phyloP scores from a whole-genome alignment of 1,140 invertebrate genomes.

The Acarapis woodi region DNA sequence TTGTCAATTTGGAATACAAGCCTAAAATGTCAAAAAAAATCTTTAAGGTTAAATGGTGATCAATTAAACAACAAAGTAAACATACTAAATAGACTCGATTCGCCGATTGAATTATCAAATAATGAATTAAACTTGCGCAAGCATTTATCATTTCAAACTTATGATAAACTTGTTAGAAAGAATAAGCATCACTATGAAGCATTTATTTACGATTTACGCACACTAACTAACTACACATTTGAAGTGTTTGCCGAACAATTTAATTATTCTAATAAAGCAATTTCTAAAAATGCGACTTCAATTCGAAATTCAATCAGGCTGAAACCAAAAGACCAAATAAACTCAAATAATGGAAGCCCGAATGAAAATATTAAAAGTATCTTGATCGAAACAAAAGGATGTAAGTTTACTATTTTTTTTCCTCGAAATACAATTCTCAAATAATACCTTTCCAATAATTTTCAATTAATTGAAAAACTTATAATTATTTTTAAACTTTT shows the following conservation, averaged over 20 bases:
- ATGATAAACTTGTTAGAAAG: constrained; percentile 1
- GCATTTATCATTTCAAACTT: too few species aligned
- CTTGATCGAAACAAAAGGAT: constrained; percentile 41
- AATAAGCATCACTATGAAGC: constrained; percentile 7
- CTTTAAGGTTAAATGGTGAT: too few species aligned
- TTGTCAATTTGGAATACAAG: constrained; percentile 8
- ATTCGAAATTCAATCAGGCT: too few species aligned
- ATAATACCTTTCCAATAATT: too few species aligned
- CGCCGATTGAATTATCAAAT: neutral
- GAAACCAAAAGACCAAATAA: constrained; percentile 2
- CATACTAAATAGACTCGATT: too few species aligned
- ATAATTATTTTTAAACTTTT: constrained; percentile 5
- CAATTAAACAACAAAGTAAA: neutral
- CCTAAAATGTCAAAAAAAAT: constrained; percentile 8
- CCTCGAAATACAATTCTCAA: too few species aligned
- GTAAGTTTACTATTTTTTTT: constrained; percentile 24
- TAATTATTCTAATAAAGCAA: too few species aligned
- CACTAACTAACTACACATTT: constrained; percentile 46
- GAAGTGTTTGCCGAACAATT: constrained; percentile 24
- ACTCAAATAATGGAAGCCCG: neutral
- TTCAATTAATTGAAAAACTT: too few species aligned
- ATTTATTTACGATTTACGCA: constrained; percentile 16
- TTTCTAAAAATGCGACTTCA: too few species aligned
- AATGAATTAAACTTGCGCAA: constrained; percentile 3
- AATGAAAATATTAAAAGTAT: constrained; percentile 17